Percentiles rank a stretch among this genome's conserved stretches.
Conservation (phyloP, 2,797 vertebrate species). For the Tauraco hartlaubi region DNA sequence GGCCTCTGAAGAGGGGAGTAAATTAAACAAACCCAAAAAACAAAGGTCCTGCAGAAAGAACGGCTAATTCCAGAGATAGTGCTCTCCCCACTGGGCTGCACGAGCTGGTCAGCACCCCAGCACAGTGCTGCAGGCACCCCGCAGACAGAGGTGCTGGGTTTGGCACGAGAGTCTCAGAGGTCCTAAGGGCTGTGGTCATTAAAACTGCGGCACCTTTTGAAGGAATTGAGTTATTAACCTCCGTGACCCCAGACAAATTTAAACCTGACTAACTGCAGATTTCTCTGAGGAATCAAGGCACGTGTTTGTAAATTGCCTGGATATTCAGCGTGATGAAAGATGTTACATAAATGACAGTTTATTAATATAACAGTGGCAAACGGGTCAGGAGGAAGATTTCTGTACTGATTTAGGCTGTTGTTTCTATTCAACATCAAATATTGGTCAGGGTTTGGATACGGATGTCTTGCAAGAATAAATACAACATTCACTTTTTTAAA, state of each 20-base stretch:
- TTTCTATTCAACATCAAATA: neutral
- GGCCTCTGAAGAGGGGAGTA: neutral
- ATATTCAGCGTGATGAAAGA: conserved; percentile 30
- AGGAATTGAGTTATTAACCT: conserved; percentile 57
- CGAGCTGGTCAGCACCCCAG: accelerated
- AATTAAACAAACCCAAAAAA: neutral
- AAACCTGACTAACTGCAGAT: conserved; percentile 33
- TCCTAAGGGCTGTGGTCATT: neutral
- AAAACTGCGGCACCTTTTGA: conserved; percentile 34
- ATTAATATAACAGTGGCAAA: conserved; percentile 47
- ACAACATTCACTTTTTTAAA: neutral
- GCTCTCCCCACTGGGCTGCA: neutral
- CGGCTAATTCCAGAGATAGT: accelerated
- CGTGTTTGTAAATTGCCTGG: conserved; percentile 58
- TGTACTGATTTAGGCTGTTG: neutral
- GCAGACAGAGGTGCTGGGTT: neutral
- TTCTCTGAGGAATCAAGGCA: conserved; percentile 44
- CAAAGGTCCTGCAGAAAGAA: neutral
- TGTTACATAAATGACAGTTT: conserved; percentile 47
- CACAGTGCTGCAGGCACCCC: neutral
- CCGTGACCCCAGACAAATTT: conserved; percentile 25
- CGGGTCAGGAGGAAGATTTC: conserved; percentile 33
- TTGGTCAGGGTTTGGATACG: neutral
- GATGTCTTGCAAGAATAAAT: neutral
- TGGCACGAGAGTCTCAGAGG: neutral